phyloP scores from a whole-genome alignment of 1,140 invertebrate species.

The Diplogasteroides magnus region DNA sequence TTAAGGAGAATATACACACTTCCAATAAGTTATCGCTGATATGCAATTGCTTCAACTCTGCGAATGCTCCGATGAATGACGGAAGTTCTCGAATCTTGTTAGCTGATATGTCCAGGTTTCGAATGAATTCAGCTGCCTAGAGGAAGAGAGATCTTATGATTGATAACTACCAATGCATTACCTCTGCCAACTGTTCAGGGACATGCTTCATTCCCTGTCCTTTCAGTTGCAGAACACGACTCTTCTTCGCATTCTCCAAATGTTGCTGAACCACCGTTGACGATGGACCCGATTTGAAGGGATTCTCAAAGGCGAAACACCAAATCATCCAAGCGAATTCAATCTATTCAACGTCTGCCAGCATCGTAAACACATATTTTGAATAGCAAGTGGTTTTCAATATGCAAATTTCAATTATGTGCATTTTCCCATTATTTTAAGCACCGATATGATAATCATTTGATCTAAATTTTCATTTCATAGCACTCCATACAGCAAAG shows the following conservation, averaged over 20 bases:
- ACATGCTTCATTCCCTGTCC: conserved; percentile 67
- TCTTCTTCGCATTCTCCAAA: conserved; percentile 84
- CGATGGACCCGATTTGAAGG: conserved; percentile 36
- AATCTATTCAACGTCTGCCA: no score
- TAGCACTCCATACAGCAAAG: no score
- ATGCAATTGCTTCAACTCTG: conserved; percentile 75
- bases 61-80: conserved; percentile 72
- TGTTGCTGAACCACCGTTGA: conserved; percentile 71
- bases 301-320: background rate
- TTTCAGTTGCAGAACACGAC: conserved; percentile 80
- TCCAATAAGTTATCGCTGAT: conserved; percentile 62
- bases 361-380: no score
- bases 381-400: no score
- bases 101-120: conserved; percentile 82
- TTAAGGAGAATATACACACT: conserved; percentile 34
- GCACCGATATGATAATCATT: no score
- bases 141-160: no score
- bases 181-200: background rate
- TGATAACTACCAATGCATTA: no score
- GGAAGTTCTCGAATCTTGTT: conserved; percentile 77
- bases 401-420: no score
- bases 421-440: no score
- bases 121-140: conserved; percentile 59
- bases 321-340: no score
- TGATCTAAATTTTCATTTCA: background rate